Evolutionary conservation across 2,113 vertebrate genomes (phyloP).

Genomic region (Smithornis capensis): DNA sequence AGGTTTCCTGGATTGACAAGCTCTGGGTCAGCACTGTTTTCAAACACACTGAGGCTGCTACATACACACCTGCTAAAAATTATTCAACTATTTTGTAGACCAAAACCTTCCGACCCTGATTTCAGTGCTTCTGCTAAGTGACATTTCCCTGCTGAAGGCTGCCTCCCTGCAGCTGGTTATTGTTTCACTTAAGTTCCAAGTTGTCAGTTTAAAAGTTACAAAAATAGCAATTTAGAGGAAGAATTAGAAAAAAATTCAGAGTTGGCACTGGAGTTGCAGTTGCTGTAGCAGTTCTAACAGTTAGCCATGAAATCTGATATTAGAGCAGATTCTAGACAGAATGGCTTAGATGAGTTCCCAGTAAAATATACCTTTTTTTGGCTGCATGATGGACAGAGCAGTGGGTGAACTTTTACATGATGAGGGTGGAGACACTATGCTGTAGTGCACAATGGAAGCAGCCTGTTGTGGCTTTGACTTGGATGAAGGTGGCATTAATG

Average conservation of each 20-base stretch:
- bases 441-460: constrained; percentile 65
- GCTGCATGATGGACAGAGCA: constrained; percentile 64
- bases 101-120: background rate
- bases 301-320: background rate
- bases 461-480: constrained; percentile 60
- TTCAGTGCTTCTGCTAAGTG: background rate
- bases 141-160: background rate
- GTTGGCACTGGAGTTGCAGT: background rate
- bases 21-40: background rate
- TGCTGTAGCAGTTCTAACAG: background rate
- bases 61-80: background rate
- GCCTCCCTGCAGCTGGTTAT: background rate
- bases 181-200: background rate
- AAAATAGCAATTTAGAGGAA: background rate
- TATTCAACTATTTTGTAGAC: background rate
- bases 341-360: constrained; percentile 19
- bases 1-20: background rate
- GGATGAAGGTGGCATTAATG: constrained; percentile 63
- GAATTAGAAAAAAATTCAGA: background rate
- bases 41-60: background rate
- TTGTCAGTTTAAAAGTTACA: background rate
- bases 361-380: constrained; percentile 56
- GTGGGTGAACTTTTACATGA: constrained; percentile 60
- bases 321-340: background rate
- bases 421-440: constrained; percentile 60